Conservation (phyloP, 2,888 invertebrate genomes). For the Odontocerum albicorne region DNA sequence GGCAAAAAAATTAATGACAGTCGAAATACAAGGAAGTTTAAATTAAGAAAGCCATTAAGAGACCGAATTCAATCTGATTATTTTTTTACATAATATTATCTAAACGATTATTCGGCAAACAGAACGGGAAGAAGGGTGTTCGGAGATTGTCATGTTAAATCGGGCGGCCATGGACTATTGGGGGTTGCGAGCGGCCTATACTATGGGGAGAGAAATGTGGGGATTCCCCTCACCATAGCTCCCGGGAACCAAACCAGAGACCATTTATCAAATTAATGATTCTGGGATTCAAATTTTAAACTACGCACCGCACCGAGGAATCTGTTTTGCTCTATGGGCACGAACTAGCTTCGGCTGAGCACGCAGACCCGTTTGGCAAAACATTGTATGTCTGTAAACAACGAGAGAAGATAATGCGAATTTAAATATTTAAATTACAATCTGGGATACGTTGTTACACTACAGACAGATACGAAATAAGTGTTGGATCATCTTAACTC, state of each 20-base stretch:
- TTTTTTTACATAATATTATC: constrained; percentile 15
- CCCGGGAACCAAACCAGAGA: constrained; percentile 41
- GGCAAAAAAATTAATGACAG: not conserved
- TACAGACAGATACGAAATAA: constrained; percentile 7
- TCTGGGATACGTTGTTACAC: not conserved
- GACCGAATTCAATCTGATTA: constrained; percentile 10
- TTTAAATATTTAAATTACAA: constrained; percentile 23
- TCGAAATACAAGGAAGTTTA: not conserved
- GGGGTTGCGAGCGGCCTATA: constrained; percentile 4
- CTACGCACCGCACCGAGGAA: constrained; percentile 39
- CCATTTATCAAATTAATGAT: constrained; percentile 56
- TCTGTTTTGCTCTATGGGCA: constrained; percentile 31
- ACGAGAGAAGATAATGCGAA: constrained; percentile 12
- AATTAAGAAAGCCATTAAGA: constrained; percentile 13
- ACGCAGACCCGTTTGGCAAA: constrained; percentile 12
- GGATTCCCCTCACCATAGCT: constrained; percentile 4
- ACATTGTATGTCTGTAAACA: constrained; percentile 14
- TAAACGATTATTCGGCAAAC: constrained; percentile 16
- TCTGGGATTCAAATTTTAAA: constrained; percentile 49
- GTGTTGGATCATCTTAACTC: no score
- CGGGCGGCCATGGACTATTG: constrained; percentile 9
- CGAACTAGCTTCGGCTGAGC: not conserved
- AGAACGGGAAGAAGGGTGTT: constrained; percentile 14
- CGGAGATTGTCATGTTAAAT: constrained; percentile 26
- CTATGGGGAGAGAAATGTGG: constrained; percentile 5